Evolutionary conservation across 2,797 vertebrate species (phyloP).

Genomic region (Ptychadena robeensis): DNA sequence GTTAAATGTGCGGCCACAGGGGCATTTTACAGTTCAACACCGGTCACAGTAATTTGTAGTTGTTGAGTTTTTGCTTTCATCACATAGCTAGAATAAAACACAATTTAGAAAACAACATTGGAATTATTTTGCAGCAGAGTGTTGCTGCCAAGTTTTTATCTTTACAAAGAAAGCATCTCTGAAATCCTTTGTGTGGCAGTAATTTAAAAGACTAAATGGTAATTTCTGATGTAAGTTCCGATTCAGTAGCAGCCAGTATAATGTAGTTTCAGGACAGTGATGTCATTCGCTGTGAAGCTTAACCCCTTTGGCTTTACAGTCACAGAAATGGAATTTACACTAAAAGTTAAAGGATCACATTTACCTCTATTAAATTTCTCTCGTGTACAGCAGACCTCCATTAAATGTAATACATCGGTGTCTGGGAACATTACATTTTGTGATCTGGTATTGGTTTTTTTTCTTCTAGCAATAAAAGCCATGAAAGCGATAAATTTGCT

Average conservation of each 20-base stretch:
- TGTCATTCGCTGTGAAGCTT: neutral
- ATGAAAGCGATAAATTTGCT: constrained; percentile 93
- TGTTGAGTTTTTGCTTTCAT: too few species aligned
- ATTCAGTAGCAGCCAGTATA: too few species aligned
- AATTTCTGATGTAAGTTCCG: too few species aligned
- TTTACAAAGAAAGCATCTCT: neutral
- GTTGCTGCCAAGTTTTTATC: neutral
- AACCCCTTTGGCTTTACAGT: neutral
- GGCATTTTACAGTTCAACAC: too few species aligned
- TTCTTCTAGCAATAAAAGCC: constrained; percentile 88
- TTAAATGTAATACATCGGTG: neutral
- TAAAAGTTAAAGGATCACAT: neutral
- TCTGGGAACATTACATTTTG: neutral
- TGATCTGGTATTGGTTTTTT: constrained; percentile 22
- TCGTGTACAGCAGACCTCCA: neutral
- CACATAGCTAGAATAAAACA: too few species aligned
- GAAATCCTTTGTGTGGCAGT: too few species aligned
- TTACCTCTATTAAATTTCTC: neutral
- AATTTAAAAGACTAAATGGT: too few species aligned
- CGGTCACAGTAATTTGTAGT: too few species aligned
- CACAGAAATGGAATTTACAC: neutral
- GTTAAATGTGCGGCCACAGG: too few species aligned
- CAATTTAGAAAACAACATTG: too few species aligned
- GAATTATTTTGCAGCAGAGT: too few species aligned
- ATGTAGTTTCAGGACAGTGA: neutral